phyloP scores from a whole-genome alignment of 2,888 invertebrate genomes.

The Linnaemya vulpina region DNA sequence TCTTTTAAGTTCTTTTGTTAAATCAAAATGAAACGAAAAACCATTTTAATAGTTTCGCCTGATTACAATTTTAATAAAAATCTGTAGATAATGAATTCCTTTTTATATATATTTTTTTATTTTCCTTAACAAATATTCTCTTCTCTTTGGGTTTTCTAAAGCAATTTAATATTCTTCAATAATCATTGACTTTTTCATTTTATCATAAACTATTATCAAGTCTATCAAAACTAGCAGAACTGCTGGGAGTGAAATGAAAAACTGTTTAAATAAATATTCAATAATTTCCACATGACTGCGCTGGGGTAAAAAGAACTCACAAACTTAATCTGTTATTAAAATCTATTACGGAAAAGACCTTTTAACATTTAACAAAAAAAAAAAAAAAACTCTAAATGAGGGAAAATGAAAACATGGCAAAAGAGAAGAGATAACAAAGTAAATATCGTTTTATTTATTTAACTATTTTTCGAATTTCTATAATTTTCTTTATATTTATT shows the following conservation, averaged over 20 bases:
- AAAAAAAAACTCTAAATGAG: constrained; percentile 28
- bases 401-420: not conserved
- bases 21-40: too few relatives aligned
- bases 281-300: constrained; percentile 65
- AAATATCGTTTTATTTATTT: constrained; percentile 49
- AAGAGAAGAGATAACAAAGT: constrained; percentile 28
- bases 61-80: too few relatives aligned
- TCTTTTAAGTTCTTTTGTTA: too few relatives aligned
- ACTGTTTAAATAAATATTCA: constrained; percentile 40
- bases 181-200: not conserved
- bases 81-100: not conserved
- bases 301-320: constrained; percentile 15
- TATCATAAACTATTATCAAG: constrained; percentile 23
- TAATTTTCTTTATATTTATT: constrained; percentile 32
- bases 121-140: too few relatives aligned
- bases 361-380: constrained; percentile 37
- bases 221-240: not conserved
- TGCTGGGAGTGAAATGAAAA: not conserved
- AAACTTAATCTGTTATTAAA: constrained; percentile 66
- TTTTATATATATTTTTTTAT: not conserved
- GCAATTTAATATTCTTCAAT: constrained; percentile 9
- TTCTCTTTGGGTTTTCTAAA: not conserved
- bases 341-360: constrained; percentile 61
- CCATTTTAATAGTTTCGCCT: too few relatives aligned
- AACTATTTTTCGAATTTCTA: constrained; percentile 35